A percentile compares a stretch with the other conserved stretches of the same genome.
phyloP scores from a whole-genome alignment of 2,113 vertebrate genomes.

The Pipra filicauda region DNA sequence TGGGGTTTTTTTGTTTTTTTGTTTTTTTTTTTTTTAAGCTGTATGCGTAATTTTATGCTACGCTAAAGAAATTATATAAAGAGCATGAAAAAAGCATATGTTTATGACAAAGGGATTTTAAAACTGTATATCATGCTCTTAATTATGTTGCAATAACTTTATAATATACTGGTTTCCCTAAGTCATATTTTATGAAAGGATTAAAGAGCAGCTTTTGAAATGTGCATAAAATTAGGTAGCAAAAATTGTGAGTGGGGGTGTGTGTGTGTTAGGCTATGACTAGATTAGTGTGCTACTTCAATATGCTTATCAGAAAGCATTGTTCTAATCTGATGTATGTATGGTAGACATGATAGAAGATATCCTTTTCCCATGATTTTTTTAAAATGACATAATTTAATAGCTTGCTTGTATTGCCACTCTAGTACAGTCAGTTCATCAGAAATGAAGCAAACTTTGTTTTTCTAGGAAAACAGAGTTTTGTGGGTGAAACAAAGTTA shows the following conservation, averaged over 20 bases:
- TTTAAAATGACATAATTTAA: neutral
- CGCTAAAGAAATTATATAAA: neutral
- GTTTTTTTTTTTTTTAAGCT: neutral
- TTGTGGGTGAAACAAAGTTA: neutral
- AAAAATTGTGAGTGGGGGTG: neutral
- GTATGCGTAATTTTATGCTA: neutral
- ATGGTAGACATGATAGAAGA: neutral
- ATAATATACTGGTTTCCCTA: neutral
- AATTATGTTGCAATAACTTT: neutral
- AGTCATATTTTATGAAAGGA: neutral
- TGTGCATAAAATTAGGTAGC: neutral
- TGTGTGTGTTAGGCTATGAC: neutral
- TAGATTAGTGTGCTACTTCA: neutral
- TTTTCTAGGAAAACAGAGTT: neutral
- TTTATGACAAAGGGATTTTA: neutral
- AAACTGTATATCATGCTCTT: neutral
- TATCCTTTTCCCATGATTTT: neutral
- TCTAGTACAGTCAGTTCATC: neutral
- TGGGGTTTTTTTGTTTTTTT: neutral
- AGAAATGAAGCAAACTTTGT: neutral
- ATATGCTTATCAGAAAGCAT: neutral
- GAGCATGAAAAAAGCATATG: neutral
- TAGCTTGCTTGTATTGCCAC: neutral
- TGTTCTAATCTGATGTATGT: neutral
- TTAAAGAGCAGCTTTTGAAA: neutral